phyloP scores from a whole-genome alignment of 2,888 invertebrate genomes.

The Eupithecia subfuscata region DNA sequence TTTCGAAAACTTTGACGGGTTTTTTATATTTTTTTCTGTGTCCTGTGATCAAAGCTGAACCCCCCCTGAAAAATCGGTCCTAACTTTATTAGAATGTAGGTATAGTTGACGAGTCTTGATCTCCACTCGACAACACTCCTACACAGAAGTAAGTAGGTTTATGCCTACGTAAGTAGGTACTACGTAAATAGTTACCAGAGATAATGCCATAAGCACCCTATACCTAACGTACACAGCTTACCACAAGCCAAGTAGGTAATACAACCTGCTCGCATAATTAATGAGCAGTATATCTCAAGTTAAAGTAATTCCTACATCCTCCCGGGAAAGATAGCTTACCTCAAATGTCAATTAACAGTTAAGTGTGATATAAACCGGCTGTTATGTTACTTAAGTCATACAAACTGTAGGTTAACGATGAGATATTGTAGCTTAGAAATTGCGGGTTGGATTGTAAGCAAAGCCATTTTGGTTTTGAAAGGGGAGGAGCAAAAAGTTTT shows the following conservation, averaged over 20 bases:
- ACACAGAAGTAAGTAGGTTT: too few species aligned
- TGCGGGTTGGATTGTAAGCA: background rate
- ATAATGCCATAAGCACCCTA: background rate
- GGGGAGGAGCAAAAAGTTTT: background rate
- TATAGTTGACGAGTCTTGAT: too few species aligned
- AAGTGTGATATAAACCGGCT: constrained; percentile 36
- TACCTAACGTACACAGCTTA: background rate
- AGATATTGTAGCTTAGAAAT: constrained; percentile 5
- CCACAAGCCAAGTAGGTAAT: background rate
- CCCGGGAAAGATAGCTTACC: constrained; percentile 25
- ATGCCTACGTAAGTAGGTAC: too few species aligned
- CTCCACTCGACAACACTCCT: too few species aligned
- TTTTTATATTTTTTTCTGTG: too few species aligned
- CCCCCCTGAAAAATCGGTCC: too few species aligned
- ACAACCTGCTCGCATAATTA: constrained; percentile 8
- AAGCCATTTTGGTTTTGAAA: background rate
- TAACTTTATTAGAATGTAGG: too few species aligned
- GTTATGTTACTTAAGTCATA: constrained; percentile 34
- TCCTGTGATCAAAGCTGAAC: too few species aligned
- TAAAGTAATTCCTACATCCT: constrained; percentile 13
- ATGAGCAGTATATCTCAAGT: constrained; percentile 10
- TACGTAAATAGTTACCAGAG: too few species aligned
- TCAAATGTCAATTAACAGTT: constrained; percentile 43
- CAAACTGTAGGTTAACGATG: constrained; percentile 16
- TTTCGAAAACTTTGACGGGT: too few species aligned